Evolutionary conservation across 2,113 vertebrate genomes (phyloP), one percentile per base, ranked within the genome.

Genomic region (Ifrita kowaldi): DNA sequence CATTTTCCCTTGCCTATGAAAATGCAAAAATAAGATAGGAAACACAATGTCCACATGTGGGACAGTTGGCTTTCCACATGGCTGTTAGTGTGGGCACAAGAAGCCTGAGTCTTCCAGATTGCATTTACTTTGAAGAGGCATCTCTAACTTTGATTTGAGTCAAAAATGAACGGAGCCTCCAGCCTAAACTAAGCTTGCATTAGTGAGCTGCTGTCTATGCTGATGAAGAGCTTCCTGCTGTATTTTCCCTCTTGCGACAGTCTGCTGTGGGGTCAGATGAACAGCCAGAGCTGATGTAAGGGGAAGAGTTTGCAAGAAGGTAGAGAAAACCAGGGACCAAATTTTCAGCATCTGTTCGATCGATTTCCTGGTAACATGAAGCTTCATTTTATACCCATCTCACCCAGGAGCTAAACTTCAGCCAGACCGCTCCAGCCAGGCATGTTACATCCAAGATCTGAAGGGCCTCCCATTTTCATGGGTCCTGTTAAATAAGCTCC

Each of bases 71-170:
- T 73, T 92, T 0, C 0, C 6, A 23, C 16, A 28, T 17, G 15
- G 17, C 17, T 82, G 6, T 33, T 65, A 44, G 28, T 0, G 0
- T 56, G 47, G 50, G n/a, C 1, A 0, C 22, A 81, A 67, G 42
- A 69, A 81, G 32, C 50, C 32, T 64, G 44, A 71, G 32, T 41
- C 39, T 68, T 91, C 57, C 53, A 69, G 67, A 42, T 2, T 60
- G 21, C 6, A 0, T 86, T 89, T 41, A 8, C 24, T 69, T 80
- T 55, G 50, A 49, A 50, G 49, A 79, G 32, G 12, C 1, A 1
- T 76, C 33, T 49, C 65, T 81, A 68, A 59, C 28, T 80, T 20
- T 46, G 19, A 62, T 71, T 75, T 3, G 13, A 80, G 53, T 47
- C 0, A 76, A 44, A 89, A 93, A 64, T 14, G 3, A 80, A 53